Evolutionary conservation across 2,888 invertebrate species (phyloP), one percentile per base, ranked within the genome.

Genomic region (Baronia brevicornis): DNA sequence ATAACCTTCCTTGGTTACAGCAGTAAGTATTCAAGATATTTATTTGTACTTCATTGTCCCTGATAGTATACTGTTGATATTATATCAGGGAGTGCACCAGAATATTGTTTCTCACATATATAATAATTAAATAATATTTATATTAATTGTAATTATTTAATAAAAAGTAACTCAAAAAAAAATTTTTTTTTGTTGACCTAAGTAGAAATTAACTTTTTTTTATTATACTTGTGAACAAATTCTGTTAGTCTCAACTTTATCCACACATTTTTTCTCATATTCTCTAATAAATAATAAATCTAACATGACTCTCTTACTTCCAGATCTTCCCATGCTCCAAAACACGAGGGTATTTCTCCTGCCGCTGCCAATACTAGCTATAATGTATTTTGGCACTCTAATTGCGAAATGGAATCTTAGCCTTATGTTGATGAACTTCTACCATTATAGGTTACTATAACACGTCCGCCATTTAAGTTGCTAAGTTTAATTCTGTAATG

Each of bases 1-100:
- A 97, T 98, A 55, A 97, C 98, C 17, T 98, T 98, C 77, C 86
- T 98, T 37, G 98, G 98, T 47, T 98, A 98, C 63, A 96, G 94
- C 72, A 94, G 94, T 94, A 62, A 90, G 92, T 88, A 30, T 18
- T n/a, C 5, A n/a, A 18, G 10, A 8, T 19, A 8, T 17, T 8
- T 9, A 10, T 19, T 14, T 28, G 11, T 18, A 19, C 3, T 24
- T n/a, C n/a, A 8, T 29, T 29, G 8, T 26, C 17, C 17, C 10
- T 27, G 17, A 15, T 15, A 14, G 14, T 10, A 15, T 27, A 17
- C 7, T 5, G 28, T 20, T 4, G 2, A 28, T 11, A n/a, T 28
- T 28, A 18, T 18, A 8, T n/a, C n/a, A n/a, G n/a, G n/a, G n/a
- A n/a, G n/a, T n/a, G n/a, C n/a, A n/a, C n/a, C n/a, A n/a, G n/a